Percentiles rank a stretch among this genome's conserved stretches.
These are phyloP conservation scores for Odontothrips loti DNA, from an alignment of 2,888 invertebrate genomes.

Conservation along the genomic window DNA sequence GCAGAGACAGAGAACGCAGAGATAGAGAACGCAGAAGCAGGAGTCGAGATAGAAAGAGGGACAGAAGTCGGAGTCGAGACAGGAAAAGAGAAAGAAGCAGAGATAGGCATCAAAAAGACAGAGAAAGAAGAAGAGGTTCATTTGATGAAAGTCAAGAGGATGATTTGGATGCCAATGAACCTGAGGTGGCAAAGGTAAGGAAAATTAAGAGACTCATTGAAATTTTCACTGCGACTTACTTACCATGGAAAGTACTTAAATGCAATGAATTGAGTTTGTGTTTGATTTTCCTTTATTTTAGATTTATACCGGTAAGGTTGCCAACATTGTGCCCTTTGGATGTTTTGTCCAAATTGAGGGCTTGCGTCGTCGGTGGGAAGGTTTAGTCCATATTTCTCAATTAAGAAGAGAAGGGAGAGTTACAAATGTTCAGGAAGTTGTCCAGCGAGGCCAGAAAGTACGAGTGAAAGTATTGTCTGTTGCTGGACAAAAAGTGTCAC, in stretches of 20 bases:
- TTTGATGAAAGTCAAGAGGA: conserved; percentile 1
- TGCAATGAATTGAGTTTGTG: not conserved
- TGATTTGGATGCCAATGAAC: conserved; percentile 55
- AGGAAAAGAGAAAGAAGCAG: conserved; percentile 35
- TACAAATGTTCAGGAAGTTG: conserved; percentile 89
- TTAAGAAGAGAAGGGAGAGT: conserved; percentile 89
- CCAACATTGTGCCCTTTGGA: conserved; percentile 95
- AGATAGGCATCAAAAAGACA: conserved; percentile 31
- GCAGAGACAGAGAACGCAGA: conserved; percentile 40
- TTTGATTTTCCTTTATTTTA: conserved; percentile 27
- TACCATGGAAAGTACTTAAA: not conserved
- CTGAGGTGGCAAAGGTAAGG: conserved; percentile 62
- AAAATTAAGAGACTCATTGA: conserved; percentile 38
- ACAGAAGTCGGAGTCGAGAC: conserved; percentile 40
- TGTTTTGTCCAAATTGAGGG: conserved; percentile 96
- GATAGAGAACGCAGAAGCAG: conserved; percentile 38
- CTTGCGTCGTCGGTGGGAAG: conserved; percentile 84
- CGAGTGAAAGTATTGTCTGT: conserved; percentile 83
- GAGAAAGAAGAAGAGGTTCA: not conserved
- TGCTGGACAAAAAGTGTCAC: conserved; percentile 90
- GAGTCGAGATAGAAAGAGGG: conserved; percentile 37
- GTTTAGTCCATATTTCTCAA: conserved; percentile 95
- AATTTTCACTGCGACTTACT: not conserved
- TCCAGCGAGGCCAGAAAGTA: conserved; percentile 77
- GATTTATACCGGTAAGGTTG: conserved; percentile 91